These are phyloP conservation scores for Anoplius nigerrimus DNA, from an alignment of 2,888 invertebrate species.

Conservation along the genomic window DNA sequence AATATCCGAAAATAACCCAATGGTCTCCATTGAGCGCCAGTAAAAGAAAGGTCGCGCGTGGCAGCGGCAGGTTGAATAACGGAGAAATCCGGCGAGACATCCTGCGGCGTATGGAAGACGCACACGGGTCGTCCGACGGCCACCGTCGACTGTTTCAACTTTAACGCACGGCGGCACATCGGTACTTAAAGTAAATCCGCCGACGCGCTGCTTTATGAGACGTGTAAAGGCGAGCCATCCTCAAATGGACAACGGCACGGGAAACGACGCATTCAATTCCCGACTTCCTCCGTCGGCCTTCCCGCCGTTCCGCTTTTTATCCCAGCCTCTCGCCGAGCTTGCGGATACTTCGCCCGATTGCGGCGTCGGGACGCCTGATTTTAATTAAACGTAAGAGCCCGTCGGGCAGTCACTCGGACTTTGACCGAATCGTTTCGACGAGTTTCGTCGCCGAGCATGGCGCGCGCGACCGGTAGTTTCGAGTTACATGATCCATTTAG, in stretches of 20 bases:
- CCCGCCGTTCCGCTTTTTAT: not conserved
- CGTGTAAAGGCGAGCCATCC: slow-evolving; percentile 35
- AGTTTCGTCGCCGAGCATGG: too few relatives aligned
- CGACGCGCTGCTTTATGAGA: slow-evolving; percentile 40
- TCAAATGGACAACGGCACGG: slow-evolving; percentile 42
- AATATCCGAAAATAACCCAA: too few relatives aligned
- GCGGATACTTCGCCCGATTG: slow-evolving; percentile 48
- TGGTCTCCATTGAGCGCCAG: too few relatives aligned
- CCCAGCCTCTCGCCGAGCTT: not conserved
- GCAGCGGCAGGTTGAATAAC: not conserved
- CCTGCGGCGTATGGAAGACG: not conserved
- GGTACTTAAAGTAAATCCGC: slow-evolving; percentile 30
- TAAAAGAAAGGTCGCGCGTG: not conserved
- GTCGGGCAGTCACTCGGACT: not conserved
- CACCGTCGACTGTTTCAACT: slow-evolving; percentile 41
- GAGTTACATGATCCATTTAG: too few relatives aligned
- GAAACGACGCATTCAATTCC: not conserved
- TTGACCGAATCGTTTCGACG: slow-evolving; percentile 11
- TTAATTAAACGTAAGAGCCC: slow-evolving; percentile 44
- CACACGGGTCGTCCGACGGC: slow-evolving; percentile 27
- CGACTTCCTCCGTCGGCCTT: not conserved
- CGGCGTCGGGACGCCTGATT: slow-evolving; percentile 44
- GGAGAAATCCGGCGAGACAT: not conserved
- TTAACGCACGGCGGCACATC: slow-evolving; percentile 15
- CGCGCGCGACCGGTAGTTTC: too few relatives aligned